Percentiles rank a stretch among this genome's conserved stretches.
These are phyloP conservation scores for Zingel zingel DNA, from an alignment of 2,113 vertebrate species.

Conservation along the genomic window DNA sequence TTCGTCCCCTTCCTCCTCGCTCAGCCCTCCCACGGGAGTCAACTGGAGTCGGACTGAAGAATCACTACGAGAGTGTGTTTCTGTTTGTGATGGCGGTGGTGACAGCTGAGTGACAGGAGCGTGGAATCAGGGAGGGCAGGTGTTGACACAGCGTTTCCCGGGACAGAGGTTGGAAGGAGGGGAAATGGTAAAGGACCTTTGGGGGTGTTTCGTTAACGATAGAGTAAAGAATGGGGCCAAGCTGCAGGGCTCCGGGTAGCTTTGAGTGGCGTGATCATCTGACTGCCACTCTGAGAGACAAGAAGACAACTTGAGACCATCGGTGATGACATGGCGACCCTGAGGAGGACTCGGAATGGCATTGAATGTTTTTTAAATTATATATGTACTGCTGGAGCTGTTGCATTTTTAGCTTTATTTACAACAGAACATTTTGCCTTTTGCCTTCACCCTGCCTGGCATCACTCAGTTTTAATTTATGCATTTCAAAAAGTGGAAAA, in stretches of 20 bases:
- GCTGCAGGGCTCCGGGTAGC: not conserved
- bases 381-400: too few species aligned
- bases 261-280: constrained; percentile 12
- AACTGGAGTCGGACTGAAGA: constrained; percentile 19
- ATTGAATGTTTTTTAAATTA: not conserved
- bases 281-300: constrained; percentile 17
- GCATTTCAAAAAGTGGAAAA: not conserved
- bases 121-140: constrained; percentile 41
- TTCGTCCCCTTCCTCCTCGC: not conserved
- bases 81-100: constrained; percentile 15
- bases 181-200: constrained; percentile 15
- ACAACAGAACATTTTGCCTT: not conserved
- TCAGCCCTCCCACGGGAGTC: constrained; percentile 5
- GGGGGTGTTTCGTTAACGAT: constrained; percentile 13
- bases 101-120: constrained; percentile 55
- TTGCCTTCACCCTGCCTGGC: not conserved
- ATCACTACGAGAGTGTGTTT: constrained; percentile 4
- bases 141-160: constrained; percentile 45
- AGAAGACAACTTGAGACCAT: constrained; percentile 12
- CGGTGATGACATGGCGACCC: not conserved
- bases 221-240: not conserved
- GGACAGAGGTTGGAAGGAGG: not conserved
- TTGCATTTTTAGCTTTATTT: not conserved
- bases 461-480: not conserved
- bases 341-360: not conserved